Conservation (phyloP, 1,140 invertebrate genomes). For the Drusus annulatus region DNA sequence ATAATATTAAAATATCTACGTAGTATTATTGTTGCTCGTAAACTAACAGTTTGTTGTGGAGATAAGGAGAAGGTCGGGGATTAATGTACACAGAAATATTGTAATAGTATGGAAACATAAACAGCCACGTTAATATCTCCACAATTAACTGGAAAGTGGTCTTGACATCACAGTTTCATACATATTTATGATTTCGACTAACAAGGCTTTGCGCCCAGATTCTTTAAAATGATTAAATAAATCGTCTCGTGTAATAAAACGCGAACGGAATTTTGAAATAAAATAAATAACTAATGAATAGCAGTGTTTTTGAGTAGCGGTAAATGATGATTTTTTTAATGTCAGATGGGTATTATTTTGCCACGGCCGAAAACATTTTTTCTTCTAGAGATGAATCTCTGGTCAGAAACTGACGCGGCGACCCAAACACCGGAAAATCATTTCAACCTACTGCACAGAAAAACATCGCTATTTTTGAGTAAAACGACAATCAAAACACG, state of each 20-base stretch:
- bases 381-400: too few relatives aligned
- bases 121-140: conserved; percentile 20
- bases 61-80: background rate
- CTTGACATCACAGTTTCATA: conserved; percentile 56
- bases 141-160: conserved; percentile 51
- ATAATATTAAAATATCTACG: conserved; percentile 22
- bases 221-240: background rate
- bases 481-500: too few relatives aligned
- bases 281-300: too few relatives aligned
- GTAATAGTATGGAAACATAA: conserved; percentile 15
- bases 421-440: too few relatives aligned
- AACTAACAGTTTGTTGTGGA: conserved; percentile 31
- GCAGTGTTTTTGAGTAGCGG: too few relatives aligned
- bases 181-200: conserved; percentile 39
- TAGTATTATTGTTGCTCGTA: conserved; percentile 31
- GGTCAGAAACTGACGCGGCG: too few relatives aligned
- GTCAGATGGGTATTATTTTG: too few relatives aligned
- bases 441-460: too few relatives aligned
- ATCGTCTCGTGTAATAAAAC: background rate
- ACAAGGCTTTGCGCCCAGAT: background rate
- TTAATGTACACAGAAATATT: background rate
- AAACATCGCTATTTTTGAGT: too few relatives aligned
- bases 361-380: too few relatives aligned
- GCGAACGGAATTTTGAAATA: too few relatives aligned
- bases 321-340: too few relatives aligned